Percentiles rank a stretch among this genome's conserved stretches.
phyloP scores from a whole-genome alignment of 2,888 invertebrate genomes.

The Iselma pallidipennis region DNA sequence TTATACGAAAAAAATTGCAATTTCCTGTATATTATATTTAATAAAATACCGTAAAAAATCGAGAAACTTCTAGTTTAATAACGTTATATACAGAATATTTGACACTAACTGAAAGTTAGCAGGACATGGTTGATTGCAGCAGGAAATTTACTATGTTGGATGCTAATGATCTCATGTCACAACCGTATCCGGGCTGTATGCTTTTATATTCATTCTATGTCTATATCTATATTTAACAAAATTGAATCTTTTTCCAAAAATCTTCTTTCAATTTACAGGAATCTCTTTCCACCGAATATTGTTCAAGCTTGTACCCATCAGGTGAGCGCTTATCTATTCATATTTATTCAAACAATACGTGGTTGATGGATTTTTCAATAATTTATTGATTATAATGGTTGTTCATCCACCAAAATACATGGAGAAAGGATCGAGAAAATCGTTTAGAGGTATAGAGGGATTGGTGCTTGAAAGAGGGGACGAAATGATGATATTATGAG shows the following conservation, averaged over 20 bases:
- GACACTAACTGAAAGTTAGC: slow-evolving; percentile 32
- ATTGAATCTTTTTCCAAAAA: background rate
- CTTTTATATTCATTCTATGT: slow-evolving; percentile 13
- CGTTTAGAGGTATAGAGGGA: no score
- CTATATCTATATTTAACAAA: background rate
- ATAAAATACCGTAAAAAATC: no score
- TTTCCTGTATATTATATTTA: no score
- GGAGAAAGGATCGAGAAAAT: no score
- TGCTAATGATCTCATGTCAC: slow-evolving; percentile 52
- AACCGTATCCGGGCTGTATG: slow-evolving; percentile 45
- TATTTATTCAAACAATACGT: no score
- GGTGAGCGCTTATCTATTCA: slow-evolving; percentile 55
- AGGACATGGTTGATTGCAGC: slow-evolving; percentile 54
- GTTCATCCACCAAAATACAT: no score
- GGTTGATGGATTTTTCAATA: no score
- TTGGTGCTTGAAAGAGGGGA: no score
- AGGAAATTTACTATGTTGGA: slow-evolving; percentile 53
- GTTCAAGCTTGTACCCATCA: slow-evolving; percentile 83
- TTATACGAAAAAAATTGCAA: no score
- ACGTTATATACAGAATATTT: background rate
- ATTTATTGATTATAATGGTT: no score
- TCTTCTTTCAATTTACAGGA: slow-evolving; percentile 69
- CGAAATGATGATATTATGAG: no score
- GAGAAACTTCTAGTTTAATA: background rate
- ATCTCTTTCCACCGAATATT: slow-evolving; percentile 91